phyloP scores from a whole-genome alignment of 2,888 invertebrate species.

The Abrostola tripartita region DNA sequence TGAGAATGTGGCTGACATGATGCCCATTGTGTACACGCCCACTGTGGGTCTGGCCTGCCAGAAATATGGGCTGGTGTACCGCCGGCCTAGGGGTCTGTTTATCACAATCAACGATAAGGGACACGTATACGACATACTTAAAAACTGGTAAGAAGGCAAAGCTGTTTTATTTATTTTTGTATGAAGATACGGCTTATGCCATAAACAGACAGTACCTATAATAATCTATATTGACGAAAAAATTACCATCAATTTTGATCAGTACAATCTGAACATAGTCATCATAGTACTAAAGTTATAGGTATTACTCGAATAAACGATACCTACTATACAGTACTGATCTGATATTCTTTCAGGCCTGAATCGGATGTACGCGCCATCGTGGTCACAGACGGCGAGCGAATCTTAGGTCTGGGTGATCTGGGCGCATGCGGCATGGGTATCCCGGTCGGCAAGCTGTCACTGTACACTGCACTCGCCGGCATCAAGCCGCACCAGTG shows the following conservation, averaged over 20 bases:
- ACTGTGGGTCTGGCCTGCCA: constrained; percentile 99
- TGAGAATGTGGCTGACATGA: constrained; percentile 96
- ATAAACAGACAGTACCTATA: too few species aligned
- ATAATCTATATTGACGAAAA: too few species aligned
- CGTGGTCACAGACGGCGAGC: constrained; percentile 99
- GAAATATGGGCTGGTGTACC: constrained; percentile 97
- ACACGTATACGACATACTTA: constrained; percentile 97
- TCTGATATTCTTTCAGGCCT: constrained; percentile 88
- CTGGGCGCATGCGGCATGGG: constrained; percentile 99
- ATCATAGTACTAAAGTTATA: neutral
- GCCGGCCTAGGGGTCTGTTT: constrained; percentile 97
- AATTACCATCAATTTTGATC: too few species aligned
- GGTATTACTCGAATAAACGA: too few species aligned
- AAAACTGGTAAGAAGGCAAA: constrained; percentile 93
- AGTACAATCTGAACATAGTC: too few species aligned
- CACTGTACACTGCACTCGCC: constrained; percentile 98
- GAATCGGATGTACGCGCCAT: constrained; percentile 95
- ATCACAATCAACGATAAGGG: constrained; percentile 98
- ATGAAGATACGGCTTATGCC: neutral
- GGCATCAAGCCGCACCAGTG: constrained; percentile 98
- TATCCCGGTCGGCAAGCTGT: constrained; percentile 98
- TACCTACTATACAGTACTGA: neutral
- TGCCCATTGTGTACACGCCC: constrained; percentile 99
- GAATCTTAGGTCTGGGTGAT: constrained; percentile 99
- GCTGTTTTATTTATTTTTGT: neutral